phyloP scores from a whole-genome alignment of 1,140 invertebrate species.

The Zaprionus ghesquierei region DNA sequence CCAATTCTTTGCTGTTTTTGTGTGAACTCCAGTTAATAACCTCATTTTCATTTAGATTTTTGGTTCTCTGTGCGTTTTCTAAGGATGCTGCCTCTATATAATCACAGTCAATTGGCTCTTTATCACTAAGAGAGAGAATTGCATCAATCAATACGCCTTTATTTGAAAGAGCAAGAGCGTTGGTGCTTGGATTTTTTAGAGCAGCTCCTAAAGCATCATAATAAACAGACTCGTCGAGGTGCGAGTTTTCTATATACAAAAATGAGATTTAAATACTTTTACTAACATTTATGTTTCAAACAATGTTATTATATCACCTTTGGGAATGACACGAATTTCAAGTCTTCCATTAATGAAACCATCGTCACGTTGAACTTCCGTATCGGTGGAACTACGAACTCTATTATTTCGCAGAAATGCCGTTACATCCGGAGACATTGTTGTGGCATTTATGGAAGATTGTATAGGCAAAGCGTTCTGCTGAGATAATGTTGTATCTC shows the following conservation, averaged over 20 bases:
- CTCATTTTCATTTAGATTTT: constrained; percentile 2
- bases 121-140: constrained; percentile 10
- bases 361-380: constrained; percentile 79
- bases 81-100: constrained; percentile 13
- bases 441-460: too few relatives aligned
- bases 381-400: neutral
- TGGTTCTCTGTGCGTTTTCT: constrained; percentile 4
- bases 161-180: neutral
- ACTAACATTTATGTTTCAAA: neutral
- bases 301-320: constrained; percentile 61
- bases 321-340: constrained; percentile 90
- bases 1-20: constrained; percentile 14
- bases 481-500: constrained; percentile 52
- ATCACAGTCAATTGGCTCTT: constrained; percentile 48
- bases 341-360: constrained; percentile 89
- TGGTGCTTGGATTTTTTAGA: constrained; percentile 25
- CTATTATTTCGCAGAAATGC: neutral
- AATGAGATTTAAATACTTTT: neutral
- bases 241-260: constrained; percentile 55
- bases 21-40: constrained; percentile 3
- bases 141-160: constrained; percentile 12
- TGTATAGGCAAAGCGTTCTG: constrained; percentile 8
- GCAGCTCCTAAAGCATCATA: constrained; percentile 65
- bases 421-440: neutral
- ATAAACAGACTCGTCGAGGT: constrained; percentile 73